phyloP scores from a whole-genome alignment of 2,113 vertebrate genomes.

The Sinocyclocheilus anshuiensis region DNA sequence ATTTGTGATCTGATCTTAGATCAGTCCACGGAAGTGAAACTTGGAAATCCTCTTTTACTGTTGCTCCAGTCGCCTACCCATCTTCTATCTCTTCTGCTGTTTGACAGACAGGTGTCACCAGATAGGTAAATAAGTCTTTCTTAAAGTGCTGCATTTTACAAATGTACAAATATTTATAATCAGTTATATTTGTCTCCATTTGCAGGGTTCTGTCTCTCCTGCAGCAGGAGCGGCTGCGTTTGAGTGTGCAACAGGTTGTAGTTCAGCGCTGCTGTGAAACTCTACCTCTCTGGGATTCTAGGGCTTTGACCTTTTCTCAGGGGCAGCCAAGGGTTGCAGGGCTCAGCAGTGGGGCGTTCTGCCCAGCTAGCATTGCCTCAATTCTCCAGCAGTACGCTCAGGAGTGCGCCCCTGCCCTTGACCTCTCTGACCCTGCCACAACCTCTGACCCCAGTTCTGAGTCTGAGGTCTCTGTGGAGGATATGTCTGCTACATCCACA shows the following conservation, averaged over 20 bases:
- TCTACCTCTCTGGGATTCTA: slow-evolving; percentile 77
- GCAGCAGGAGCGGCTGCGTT: slow-evolving; percentile 79
- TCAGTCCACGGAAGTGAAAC: slow-evolving; percentile 76
- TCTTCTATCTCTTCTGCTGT: slow-evolving; percentile 88
- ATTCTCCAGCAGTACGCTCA: slow-evolving; percentile 75
- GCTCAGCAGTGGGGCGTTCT: slow-evolving; percentile 54
- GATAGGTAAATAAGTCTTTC: slow-evolving; percentile 80
- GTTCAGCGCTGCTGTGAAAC: slow-evolving; percentile 86
- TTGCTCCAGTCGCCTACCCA: slow-evolving; percentile 88
- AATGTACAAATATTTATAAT: neutral
- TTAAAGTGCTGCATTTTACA: neutral
- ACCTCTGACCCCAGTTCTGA: slow-evolving; percentile 62
- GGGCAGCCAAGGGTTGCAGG: neutral
- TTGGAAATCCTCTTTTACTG: slow-evolving; percentile 93
- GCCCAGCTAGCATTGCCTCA: slow-evolving; percentile 70
- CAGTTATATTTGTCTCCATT: slow-evolving; percentile 18
- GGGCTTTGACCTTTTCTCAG: slow-evolving; percentile 42
- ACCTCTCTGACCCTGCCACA: slow-evolving; percentile 39
- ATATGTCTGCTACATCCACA: slow-evolving; percentile 51
- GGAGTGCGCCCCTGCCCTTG: slow-evolving; percentile 70
- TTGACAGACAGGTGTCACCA: slow-evolving; percentile 90
- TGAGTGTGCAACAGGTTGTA: slow-evolving; percentile 90
- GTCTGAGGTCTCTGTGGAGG: slow-evolving; percentile 69
- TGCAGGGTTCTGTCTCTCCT: slow-evolving; percentile 82
- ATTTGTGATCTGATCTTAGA: slow-evolving; percentile 69